These are phyloP conservation scores for Phrynocephalus versicolor DNA, from an alignment of 2,113 vertebrate genomes.

Conservation along the genomic window DNA sequence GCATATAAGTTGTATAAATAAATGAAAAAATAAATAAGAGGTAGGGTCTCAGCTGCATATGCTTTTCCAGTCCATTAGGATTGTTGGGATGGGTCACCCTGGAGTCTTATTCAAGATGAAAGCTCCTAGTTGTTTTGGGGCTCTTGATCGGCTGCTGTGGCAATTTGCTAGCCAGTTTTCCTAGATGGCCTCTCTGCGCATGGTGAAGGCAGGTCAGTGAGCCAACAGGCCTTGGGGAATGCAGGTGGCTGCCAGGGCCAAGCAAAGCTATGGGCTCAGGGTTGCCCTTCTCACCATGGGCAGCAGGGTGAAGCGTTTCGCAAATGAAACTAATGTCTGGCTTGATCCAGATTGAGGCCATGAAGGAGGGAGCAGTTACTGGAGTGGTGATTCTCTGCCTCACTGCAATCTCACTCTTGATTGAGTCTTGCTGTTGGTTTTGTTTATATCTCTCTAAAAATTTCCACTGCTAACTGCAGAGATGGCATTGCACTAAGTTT, in stretches of 20 bases:
- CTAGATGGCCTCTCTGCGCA: neutral
- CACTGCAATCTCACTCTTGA: neutral
- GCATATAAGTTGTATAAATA: no score
- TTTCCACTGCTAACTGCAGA: neutral
- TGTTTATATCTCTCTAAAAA: neutral
- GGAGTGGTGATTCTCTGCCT: neutral
- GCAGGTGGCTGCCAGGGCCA: no score
- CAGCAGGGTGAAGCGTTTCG: neutral
- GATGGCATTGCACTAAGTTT: neutral
- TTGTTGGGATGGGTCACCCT: neutral
- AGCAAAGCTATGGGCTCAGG: neutral
- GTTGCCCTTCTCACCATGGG: neutral
- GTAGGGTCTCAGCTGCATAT: no score
- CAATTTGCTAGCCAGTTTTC: neutral
- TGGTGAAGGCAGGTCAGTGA: neutral
- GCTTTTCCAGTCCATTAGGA: neutral
- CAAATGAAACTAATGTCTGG: no score
- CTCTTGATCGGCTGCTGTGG: neutral
- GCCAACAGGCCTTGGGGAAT: neutral
- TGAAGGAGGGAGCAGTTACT: no score
- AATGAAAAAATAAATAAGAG: no score
- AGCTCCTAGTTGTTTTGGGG: neutral
- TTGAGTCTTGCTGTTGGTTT: neutral
- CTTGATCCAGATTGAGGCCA: neutral
- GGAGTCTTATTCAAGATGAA: neutral